Conservation (phyloP, 2,113 vertebrate genomes). For the Brachyhypopomus gauderio region DNA sequence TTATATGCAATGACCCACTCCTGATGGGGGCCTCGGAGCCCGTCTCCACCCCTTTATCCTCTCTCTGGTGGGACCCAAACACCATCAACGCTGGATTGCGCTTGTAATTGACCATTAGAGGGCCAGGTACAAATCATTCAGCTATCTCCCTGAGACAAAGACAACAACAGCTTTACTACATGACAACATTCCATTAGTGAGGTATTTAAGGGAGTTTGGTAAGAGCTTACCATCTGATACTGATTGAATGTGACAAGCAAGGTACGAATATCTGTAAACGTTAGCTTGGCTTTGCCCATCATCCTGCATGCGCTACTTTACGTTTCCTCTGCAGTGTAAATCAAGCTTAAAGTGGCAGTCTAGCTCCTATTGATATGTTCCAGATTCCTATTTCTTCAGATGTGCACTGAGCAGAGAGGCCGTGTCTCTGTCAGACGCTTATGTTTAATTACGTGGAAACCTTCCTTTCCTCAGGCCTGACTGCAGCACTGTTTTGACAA, state of each 20-base stretch:
- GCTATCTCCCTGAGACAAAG: slow-evolving; percentile 51
- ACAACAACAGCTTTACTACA: slow-evolving; percentile 52
- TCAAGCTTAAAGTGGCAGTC: slow-evolving; percentile 50
- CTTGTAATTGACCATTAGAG: slow-evolving; percentile 64
- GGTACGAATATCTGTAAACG: slow-evolving; percentile 43
- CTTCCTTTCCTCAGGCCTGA: slow-evolving; percentile 37
- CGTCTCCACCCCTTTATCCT: slow-evolving; percentile 55
- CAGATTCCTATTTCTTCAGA: slow-evolving; percentile 42
- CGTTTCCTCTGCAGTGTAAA: slow-evolving; percentile 46
- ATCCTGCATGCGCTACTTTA: slow-evolving; percentile 46
- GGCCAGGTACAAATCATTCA: slow-evolving; percentile 55
- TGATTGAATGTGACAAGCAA: slow-evolving; percentile 43
- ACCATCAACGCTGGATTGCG: slow-evolving; percentile 53
- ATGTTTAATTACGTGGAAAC: slow-evolving; percentile 54
- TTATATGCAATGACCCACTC: slow-evolving; percentile 60
- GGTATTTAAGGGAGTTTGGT: slow-evolving; percentile 44
- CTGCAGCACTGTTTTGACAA: slow-evolving; percentile 56
- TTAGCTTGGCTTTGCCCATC: slow-evolving; percentile 42
- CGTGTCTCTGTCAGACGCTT: slow-evolving; percentile 49
- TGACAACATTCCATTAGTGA: slow-evolving; percentile 59
- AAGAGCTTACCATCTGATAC: slow-evolving; percentile 25
- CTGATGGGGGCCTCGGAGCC: slow-evolving; percentile 60
- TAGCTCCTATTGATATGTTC: slow-evolving; percentile 48
- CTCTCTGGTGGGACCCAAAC: slow-evolving; percentile 56
- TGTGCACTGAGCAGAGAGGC: slow-evolving; percentile 45